phyloP scores from a whole-genome alignment of 2,797 vertebrate species.

The Paramormyrops hopkinsi region DNA sequence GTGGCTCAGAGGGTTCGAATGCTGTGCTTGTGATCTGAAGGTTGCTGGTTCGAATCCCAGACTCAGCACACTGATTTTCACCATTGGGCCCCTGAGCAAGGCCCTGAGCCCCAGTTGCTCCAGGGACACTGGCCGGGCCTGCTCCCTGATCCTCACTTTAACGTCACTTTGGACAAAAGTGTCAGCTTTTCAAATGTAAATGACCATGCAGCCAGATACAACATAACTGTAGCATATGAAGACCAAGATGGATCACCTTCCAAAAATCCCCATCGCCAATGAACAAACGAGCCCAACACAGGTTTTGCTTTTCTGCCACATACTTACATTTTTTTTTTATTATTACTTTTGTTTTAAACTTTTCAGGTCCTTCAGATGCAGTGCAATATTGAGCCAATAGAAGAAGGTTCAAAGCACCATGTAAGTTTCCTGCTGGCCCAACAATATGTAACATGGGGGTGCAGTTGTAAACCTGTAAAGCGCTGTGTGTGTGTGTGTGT shows the following conservation, averaged over 20 bases:
- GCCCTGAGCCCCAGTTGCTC: neutral
- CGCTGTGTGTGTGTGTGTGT: neutral
- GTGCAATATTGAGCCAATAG: conserved; percentile 94
- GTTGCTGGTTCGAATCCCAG: neutral
- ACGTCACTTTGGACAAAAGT: neutral
- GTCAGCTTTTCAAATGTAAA: neutral
- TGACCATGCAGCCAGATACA: neutral
- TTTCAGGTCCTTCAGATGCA: conserved; percentile 93
- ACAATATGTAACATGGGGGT: neutral
- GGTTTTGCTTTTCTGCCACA: neutral
- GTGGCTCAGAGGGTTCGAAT: neutral
- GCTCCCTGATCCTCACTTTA: neutral
- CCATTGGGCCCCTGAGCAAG: neutral
- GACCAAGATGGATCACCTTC: neutral
- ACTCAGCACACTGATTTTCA: neutral
- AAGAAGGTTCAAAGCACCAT: conserved; percentile 90
- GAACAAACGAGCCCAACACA: neutral
- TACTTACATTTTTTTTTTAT: neutral
- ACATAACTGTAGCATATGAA: neutral
- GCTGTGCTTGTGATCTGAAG: neutral
- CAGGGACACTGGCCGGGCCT: neutral
- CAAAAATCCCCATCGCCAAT: neutral
- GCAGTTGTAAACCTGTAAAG: neutral
- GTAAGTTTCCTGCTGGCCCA: conserved; percentile 55
- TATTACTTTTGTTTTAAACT: neutral